Percentiles rank a stretch among this genome's conserved stretches.
Evolutionary conservation across 2,113 vertebrate genomes (phyloP).

Genomic region (Marmota monax): DNA sequence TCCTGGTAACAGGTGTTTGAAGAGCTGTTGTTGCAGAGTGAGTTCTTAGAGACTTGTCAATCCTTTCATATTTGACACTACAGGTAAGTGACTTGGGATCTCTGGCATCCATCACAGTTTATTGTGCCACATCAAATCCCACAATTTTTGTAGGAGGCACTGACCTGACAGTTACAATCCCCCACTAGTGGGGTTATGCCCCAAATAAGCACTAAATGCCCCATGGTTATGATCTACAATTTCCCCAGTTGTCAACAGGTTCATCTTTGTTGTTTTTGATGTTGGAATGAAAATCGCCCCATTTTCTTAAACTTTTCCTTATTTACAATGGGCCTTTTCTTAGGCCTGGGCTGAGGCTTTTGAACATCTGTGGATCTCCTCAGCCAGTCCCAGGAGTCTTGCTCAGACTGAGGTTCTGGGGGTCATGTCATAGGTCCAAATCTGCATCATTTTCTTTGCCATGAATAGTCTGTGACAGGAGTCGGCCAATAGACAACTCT

Average conservation of each 20-base stretch:
- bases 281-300: slow-evolving; percentile 99
- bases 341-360: slow-evolving; percentile 95
- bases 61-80: slow-evolving; percentile 97
- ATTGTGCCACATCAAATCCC: slow-evolving; percentile 98
- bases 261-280: slow-evolving; percentile 99
- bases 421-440: slow-evolving; percentile 97
- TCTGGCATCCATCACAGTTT: slow-evolving; percentile 99
- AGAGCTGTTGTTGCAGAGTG: slow-evolving; percentile 99
- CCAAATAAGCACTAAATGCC: slow-evolving; percentile 99
- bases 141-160: slow-evolving; percentile 99
- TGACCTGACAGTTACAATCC: slow-evolving; percentile 98
- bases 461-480: slow-evolving; percentile 98
- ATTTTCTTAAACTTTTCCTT: slow-evolving; percentile 99
- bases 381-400: slow-evolving; percentile 99
- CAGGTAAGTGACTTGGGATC: slow-evolving; percentile 99
- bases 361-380: slow-evolving; percentile 97
- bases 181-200: slow-evolving; percentile 99
- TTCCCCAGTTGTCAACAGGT: slow-evolving; percentile 99
- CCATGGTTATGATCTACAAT: slow-evolving; percentile 99
- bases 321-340: slow-evolving; percentile 98
- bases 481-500: slow-evolving; percentile 97
- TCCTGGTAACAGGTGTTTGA: slow-evolving; percentile 99
- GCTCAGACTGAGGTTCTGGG: slow-evolving; percentile 98
- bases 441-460: slow-evolving; percentile 97
- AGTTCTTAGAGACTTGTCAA: slow-evolving; percentile 99